Percentiles rank a stretch among this genome's conserved stretches.
Evolutionary conservation across 2,888 invertebrate genomes (phyloP).

Genomic region (Gymnocheta viridis): DNA sequence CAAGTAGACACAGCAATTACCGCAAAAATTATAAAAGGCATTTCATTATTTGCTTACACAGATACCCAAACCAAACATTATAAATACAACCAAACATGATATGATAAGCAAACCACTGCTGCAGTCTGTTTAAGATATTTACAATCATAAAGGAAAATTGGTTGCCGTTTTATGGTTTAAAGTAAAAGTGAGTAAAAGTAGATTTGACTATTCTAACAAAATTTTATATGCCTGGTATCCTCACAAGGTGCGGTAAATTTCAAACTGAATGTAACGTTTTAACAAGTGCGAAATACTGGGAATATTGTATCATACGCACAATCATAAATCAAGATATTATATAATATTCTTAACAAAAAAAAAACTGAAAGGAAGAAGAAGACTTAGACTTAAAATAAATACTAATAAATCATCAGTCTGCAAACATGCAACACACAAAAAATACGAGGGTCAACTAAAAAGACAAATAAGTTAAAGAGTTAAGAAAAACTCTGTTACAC

Average conservation of each 20-base stretch:
- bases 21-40: constrained; percentile 61
- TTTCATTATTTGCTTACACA: constrained; percentile 56
- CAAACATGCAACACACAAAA: background rate
- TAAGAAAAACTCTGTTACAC: too few relatives aligned
- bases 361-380: constrained; percentile 3
- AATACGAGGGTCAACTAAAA: background rate
- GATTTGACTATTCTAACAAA: background rate
- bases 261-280: constrained; percentile 11
- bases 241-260: background rate
- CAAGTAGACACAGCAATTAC: constrained; percentile 61
- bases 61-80: background rate
- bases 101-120: constrained; percentile 21
- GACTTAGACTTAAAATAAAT: constrained; percentile 59
- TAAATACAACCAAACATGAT: background rate
- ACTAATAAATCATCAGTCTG: constrained; percentile 62
- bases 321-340: constrained; percentile 65
- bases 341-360: constrained; percentile 44
- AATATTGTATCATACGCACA: constrained; percentile 29
- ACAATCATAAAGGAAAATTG: background rate
- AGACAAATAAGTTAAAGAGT: background rate
- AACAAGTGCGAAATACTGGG: constrained; percentile 8
- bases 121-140: background rate
- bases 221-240: background rate
- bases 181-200: background rate
- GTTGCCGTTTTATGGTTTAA: background rate